Base-by-base conservation (phyloP, 2,888 invertebrate genomes). In the Stenchaetothrips biformis region DNA sequence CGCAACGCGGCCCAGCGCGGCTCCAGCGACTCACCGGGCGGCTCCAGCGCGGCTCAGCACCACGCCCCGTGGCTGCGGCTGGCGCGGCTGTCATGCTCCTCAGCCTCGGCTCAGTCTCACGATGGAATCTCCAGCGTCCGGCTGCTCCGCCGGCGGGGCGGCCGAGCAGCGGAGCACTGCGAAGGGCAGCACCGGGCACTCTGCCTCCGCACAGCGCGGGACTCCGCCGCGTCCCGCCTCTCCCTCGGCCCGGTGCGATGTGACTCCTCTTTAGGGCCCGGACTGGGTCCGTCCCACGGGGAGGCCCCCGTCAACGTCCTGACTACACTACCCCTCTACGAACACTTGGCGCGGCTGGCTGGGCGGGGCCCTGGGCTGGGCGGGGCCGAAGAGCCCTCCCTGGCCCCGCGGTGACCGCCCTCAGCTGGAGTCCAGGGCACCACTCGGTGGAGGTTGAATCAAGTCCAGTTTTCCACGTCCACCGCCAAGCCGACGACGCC, bases 171-270 rank as follows among this genome's bases (percentile, higher is more conserved):
- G 37, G 4, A 37, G 37, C 37, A 37, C 37, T 37, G 37, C 37
- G 37, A 37, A 37, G 37, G 37, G 1, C 1, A 37, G 37, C 37
- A 37, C 37, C 37, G 37, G 37, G 37, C 37, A 37, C 37, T 37
- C 37, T 37, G 1, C 37, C 37, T 37, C 37, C 37, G 4, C 37
- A 37, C 37, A 37, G 37, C 37, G 4, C 37, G 37, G 37, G 37
- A 37, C 37, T 37, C 16, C 59, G 18, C 59, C 59, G 6, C 4
- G 67, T 21, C 16, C 53, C 67, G 67, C 67, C 21, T n/a, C n/a
- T 21, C 67, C 67, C 21, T 25, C 67, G 18, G 67, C 67, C 67
- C 67, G 67, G 67, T 74, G 67, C 67, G 67, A 25, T 74, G 67
- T 74, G 67, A 3, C 67, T 25, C 67, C 67, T 21, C 67, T 74